Evolutionary conservation across 2,797 vertebrate genomes (phyloP), one percentile per base, ranked within the genome.

Genomic region (Syndactyla subalaris): DNA sequence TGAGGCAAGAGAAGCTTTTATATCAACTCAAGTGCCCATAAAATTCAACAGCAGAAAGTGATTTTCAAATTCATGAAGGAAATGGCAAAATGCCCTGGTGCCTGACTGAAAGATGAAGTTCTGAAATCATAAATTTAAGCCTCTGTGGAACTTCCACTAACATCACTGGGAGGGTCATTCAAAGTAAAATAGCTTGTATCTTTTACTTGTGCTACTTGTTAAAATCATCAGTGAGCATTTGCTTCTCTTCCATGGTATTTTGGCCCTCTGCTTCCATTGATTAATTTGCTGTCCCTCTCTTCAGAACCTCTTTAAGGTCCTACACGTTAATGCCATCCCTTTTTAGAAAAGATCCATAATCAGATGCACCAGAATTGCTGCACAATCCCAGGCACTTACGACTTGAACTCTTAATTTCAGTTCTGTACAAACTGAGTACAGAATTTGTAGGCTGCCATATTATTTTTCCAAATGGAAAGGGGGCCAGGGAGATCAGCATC

Each of bases 11-110:
- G 27, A 95, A 92, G 79, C 79, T 89, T 91, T 91, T 83, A 1
- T 65, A 75, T 65, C 61, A 92, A 77, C 22, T 74, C 61, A 88
- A 88, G 46, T 58, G 65, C 27, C 88, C 70, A 58, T 80, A 52
- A 91, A 76, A 88, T 83, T 54, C 79, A 89, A 77, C 20, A 68
- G n/a, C 62, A 89, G 38, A 82, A 87, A 80, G 72, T 12, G 38
- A 46, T 77, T 85, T 83, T 65, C 54, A 63, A 41, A 78, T 68
- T 80, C 74, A 73, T 13, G 9, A 9, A 91, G 16, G 46, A 71
- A 94, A n/a, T 20, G 14, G 49, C 43, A 89, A 75, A 94, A 86
- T 29, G 52, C 36, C 46, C 43, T 41, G 15, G 19, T 24, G 43
- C 19, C 21, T 62, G 34, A 75, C 6, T 4, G 34, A 83, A 80